Conservation (phyloP, 2,113 vertebrate species). For the Heterotilapia buettikoferi region DNA sequence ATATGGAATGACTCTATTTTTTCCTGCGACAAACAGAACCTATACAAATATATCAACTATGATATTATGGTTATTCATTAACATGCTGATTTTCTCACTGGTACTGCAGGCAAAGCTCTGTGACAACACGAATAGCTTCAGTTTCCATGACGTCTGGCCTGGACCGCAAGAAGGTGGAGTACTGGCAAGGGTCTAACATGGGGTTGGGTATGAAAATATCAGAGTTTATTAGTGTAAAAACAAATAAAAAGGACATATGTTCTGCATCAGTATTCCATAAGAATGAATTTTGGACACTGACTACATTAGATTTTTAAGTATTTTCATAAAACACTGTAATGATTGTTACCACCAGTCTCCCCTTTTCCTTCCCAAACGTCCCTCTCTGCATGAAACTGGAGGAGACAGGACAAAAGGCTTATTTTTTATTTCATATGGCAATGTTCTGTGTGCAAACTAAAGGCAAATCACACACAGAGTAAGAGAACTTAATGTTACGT, state of each 20-base stretch:
- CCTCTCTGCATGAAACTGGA: constrained; percentile 78
- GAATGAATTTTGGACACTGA: background rate
- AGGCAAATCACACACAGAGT: background rate
- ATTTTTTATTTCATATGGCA: background rate
- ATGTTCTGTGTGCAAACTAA: background rate
- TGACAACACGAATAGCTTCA: constrained; percentile 70
- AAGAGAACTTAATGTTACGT: background rate
- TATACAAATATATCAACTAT: background rate
- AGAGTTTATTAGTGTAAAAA: background rate
- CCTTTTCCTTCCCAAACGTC: constrained; percentile 44
- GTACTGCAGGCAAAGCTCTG: constrained; percentile 76
- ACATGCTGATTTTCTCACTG: constrained; percentile 52
- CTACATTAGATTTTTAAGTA: background rate
- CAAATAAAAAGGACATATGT: background rate
- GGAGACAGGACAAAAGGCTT: background rate
- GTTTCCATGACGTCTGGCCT: constrained; percentile 77
- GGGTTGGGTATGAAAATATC: background rate
- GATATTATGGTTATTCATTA: background rate
- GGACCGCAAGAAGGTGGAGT: constrained; percentile 75
- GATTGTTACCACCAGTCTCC: constrained; percentile 38
- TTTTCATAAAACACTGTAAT: background rate
- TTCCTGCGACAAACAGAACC: background rate
- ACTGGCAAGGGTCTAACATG: constrained; percentile 68
- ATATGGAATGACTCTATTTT: background rate
- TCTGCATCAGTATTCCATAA: background rate